Percentiles rank a stretch among this genome's conserved stretches.
These are phyloP conservation scores for Oryzias sinensis DNA, from an alignment of 2,797 vertebrate genomes.

Conservation along the genomic window DNA sequence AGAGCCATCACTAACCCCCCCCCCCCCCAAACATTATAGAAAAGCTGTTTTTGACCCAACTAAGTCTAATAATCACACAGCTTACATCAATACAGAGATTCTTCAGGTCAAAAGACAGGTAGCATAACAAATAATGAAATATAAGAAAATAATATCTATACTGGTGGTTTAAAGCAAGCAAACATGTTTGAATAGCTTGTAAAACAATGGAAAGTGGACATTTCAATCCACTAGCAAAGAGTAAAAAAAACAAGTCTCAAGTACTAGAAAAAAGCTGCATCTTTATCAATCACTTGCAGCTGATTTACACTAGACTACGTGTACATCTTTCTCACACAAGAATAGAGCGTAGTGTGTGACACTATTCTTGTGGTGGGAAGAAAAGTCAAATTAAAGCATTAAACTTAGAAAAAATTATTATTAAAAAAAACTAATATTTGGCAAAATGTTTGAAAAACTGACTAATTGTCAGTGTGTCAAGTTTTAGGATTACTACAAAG, in stretches of 20 bases:
- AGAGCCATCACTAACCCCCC: no score
- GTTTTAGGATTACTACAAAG: neutral
- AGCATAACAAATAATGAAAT: slow-evolving; percentile 5
- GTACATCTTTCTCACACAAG: no score
- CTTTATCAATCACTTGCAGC: no score
- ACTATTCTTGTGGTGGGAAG: neutral
- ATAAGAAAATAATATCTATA: slow-evolving; percentile 26
- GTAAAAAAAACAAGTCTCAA: neutral
- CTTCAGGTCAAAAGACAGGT: slow-evolving; percentile 6
- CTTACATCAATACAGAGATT: slow-evolving; percentile 20
- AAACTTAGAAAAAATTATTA: neutral
- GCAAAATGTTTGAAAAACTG: slow-evolving; percentile 12
- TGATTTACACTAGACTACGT: no score
- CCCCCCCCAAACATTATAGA: neutral
- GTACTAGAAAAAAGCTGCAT: neutral
- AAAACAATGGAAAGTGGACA: slow-evolving; percentile 26
- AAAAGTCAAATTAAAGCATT: slow-evolving; percentile 7
- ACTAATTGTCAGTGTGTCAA: slow-evolving; percentile 9
- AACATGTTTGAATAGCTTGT: slow-evolving; percentile 2
- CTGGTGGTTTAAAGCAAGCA: neutral
- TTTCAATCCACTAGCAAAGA: slow-evolving; percentile 2
- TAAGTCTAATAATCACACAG: slow-evolving; percentile 15
- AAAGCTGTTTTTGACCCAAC: slow-evolving; percentile 7
- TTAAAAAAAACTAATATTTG: neutral
- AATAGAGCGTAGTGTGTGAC: no score